phyloP scores from a whole-genome alignment of 2,797 vertebrate species.

The Helarctos malayanus region DNA sequence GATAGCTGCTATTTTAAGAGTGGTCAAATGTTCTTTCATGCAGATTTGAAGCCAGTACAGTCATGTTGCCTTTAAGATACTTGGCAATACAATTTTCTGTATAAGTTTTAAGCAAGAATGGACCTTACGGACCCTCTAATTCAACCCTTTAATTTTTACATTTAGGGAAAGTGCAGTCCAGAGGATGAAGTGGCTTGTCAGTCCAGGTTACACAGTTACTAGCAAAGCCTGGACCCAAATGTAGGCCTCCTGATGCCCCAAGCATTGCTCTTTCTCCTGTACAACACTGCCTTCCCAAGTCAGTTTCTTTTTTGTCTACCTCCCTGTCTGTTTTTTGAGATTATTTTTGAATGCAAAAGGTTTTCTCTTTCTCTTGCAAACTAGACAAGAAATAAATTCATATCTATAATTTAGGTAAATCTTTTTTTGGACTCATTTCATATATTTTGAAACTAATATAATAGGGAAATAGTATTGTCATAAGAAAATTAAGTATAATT shows the following conservation, averaged over 20 bases:
- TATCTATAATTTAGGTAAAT: conserved; percentile 38
- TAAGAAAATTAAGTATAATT: conserved; percentile 56
- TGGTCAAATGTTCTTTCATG: neutral
- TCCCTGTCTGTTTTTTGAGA: neutral
- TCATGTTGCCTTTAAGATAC: neutral
- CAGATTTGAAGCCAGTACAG: conserved; percentile 24
- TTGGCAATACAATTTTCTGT: neutral
- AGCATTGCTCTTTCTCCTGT: neutral
- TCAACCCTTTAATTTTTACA: conserved; percentile 3
- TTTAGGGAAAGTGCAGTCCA: neutral
- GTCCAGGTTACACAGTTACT: neutral
- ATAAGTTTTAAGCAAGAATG: conserved; percentile 32
- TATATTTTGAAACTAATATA: conserved; percentile 59
- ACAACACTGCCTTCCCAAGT: neutral
- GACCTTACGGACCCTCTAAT: neutral
- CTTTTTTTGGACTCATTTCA: conserved; percentile 36
- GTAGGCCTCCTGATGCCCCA: neutral
- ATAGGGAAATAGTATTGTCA: neutral
- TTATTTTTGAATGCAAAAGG: conserved; percentile 23
- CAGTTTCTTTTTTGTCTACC: conserved; percentile 6
- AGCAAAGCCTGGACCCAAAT: neutral
- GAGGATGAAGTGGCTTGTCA: conserved; percentile 17
- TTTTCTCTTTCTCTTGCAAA: conserved; percentile 33
- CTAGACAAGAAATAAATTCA: conserved; percentile 51
- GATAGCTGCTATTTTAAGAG: neutral